Percentiles rank a stretch among this genome's conserved stretches.
phyloP scores from a whole-genome alignment of 2,888 invertebrate species.

The Sphaerophoria rueppellii region DNA sequence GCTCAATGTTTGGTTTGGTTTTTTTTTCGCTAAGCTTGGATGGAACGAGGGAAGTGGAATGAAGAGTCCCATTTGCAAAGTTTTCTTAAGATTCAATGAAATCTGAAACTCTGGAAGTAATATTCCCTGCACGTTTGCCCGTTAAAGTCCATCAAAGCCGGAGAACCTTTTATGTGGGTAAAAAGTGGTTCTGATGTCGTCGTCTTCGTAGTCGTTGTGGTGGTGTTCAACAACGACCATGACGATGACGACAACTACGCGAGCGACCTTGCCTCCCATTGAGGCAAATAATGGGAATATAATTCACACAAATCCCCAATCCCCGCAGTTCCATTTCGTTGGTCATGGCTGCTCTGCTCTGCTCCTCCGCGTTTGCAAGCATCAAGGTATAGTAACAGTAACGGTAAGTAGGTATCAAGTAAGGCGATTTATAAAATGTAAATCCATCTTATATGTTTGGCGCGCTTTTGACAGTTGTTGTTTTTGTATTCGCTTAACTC shows the following conservation, averaged over 20 bases:
- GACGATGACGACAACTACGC: conserved; percentile 12
- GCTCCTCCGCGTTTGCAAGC: not conserved
- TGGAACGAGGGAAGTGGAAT: not conserved
- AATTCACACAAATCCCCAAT: conserved; percentile 52
- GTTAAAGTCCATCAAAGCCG: conserved; percentile 23
- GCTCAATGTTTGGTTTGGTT: conserved; percentile 36
- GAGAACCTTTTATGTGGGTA: conserved; percentile 15
- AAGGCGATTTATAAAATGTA: conserved; percentile 70
- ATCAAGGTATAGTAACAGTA: not conserved
- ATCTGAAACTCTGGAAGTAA: conserved; percentile 48
- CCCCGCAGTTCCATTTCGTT: not conserved
- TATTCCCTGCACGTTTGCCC: conserved; percentile 59
- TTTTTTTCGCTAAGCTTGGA: not conserved
- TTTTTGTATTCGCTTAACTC: conserved; percentile 18
- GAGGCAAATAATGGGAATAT: conserved; percentile 70
- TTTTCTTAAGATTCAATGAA: conserved; percentile 49
- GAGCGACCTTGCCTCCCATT: conserved; percentile 65
- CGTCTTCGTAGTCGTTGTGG: not conserved
- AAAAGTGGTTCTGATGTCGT: conserved; percentile 33
- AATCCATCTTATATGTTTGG: conserved; percentile 63
- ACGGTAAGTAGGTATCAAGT: not conserved
- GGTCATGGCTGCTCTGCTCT: not conserved
- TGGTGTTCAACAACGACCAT: not conserved
- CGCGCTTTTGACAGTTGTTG: conserved; percentile 56
- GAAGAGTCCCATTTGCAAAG: conserved; percentile 30